Evolutionary conservation across 1,140 invertebrate genomes (phyloP), one percentile per base, ranked within the genome.

Genomic region (Lordiphosa clarofinis): DNA sequence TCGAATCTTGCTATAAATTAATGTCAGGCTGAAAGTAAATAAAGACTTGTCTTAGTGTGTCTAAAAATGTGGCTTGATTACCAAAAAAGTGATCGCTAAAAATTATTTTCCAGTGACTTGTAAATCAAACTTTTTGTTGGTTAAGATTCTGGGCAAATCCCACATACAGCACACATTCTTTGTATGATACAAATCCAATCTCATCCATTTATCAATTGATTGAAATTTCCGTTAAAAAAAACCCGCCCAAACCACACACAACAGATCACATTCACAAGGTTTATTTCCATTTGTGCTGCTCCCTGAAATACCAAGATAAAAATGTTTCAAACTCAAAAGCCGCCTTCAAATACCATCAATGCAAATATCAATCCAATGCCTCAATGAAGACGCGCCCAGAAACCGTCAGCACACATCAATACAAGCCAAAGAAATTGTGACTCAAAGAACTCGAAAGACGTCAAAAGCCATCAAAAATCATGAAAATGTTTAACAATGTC

Each of bases 341-440:
- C 15, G 38, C 59, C 59, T 59, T 71, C 48, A 81, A 82, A 82
- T 81, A 67, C 72, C 76, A 82, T 46, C 71, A 35, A 72, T 55
- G 71, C 71, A 66, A 70, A 70, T 68, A 68, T 21, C 56, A 68
- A 68, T 68, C 40, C 33, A 60, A 38, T 42, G 28, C 11, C 37
- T 60, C 6, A 43, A 21, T 43, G 63, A 63, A 82, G 67, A 76
- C 76, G 76, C 76, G 50, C 76, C 76, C 76, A 72, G 39, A 68
- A 72, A 81, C 65, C 52, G 72, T 71, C 75, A 75, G 57, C 61
- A 81, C 47, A 50, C 62, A 82, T 82, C 76, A 61, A 59, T 66
- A 54, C 33, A 60, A 50, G 43, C 33, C 52, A 65, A 55, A 59
- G 54, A 56, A 55, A 56, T 46, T 56, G 47, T 52, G 52, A 64